Evolutionary conservation across 2,888 invertebrate genomes (phyloP).

Genomic region (Suillia variegata): DNA sequence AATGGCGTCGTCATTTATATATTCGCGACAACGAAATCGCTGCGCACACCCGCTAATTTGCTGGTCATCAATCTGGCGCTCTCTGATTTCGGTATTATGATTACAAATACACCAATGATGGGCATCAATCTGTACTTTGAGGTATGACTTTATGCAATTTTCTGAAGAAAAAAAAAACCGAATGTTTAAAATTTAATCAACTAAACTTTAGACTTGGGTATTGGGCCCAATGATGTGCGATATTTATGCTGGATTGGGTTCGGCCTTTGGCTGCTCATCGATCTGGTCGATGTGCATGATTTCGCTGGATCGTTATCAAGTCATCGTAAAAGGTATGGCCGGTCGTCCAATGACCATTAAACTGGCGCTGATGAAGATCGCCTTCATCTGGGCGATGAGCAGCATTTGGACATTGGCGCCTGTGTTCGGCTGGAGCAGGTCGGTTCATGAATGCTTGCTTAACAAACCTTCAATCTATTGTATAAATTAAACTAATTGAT

Average conservation of each 20-base stretch:
- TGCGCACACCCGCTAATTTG: conserved; percentile 89
- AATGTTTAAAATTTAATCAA: too few species aligned
- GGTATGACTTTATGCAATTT: conserved; percentile 48
- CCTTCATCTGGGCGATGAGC: conserved; percentile 79
- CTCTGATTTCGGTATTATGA: conserved; percentile 85
- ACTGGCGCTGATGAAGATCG: conserved; percentile 77
- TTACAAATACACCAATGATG: conserved; percentile 62
- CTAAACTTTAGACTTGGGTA: conserved; percentile 47
- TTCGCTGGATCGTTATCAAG: conserved; percentile 90
- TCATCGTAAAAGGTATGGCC: conserved; percentile 88
- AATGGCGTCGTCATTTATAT: conserved; percentile 60
- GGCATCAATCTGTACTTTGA: conserved; percentile 60
- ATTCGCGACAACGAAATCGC: conserved; percentile 58
- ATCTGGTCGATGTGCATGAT: conserved; percentile 95
- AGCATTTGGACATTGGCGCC: conserved; percentile 82
- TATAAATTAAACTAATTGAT: too few species aligned
- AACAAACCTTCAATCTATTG: too few species aligned
- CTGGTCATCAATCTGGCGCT: conserved; percentile 90
- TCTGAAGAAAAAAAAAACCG: too few species aligned
- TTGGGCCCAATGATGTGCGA: conserved; percentile 78
- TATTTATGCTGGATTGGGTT: conserved; percentile 84
- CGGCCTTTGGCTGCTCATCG: conserved; percentile 86
- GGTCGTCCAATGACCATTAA: conserved; percentile 84
- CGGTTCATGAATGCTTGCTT: too few species aligned
- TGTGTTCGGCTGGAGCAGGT: conserved; percentile 86